Percentiles rank a stretch among this genome's conserved stretches.
These are phyloP conservation scores for Acanthococcus lagerstroemiae DNA, from an alignment of 2,888 invertebrate species.

Conservation along the genomic window DNA sequence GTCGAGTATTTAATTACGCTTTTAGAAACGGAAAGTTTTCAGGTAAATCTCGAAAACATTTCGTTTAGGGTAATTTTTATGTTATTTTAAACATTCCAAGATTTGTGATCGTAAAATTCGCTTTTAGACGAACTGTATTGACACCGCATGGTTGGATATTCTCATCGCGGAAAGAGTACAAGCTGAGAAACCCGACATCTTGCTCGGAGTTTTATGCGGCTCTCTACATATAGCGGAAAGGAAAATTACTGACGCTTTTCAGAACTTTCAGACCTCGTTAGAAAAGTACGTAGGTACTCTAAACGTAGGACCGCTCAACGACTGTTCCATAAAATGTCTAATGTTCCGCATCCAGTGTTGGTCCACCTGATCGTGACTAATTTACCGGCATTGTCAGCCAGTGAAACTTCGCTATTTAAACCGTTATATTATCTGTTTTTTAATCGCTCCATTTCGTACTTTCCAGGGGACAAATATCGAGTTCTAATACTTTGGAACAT, in stretches of 20 bases:
- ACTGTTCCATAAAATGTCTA: not conserved
- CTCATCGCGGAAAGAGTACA: slow-evolving; percentile 87
- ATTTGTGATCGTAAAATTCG: not conserved
- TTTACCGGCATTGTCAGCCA: too few relatives aligned
- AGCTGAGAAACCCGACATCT: slow-evolving; percentile 85
- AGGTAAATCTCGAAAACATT: slow-evolving; percentile 40
- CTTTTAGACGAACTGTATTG: slow-evolving; percentile 68
- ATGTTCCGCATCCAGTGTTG: too few relatives aligned
- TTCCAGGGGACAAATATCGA: slow-evolving; percentile 79
- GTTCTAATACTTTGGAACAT: slow-evolving; percentile 82
- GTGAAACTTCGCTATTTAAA: too few relatives aligned
- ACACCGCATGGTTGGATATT: slow-evolving; percentile 95
- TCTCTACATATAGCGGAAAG: slow-evolving; percentile 87
- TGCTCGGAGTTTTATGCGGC: slow-evolving; percentile 86
- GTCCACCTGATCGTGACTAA: too few relatives aligned
- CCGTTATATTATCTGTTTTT: too few relatives aligned
- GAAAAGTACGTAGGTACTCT: slow-evolving; percentile 50
- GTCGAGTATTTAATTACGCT: slow-evolving; percentile 96
- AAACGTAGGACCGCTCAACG: not conserved
- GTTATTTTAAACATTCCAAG: not conserved
- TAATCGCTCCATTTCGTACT: too few relatives aligned
- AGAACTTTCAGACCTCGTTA: slow-evolving; percentile 80
- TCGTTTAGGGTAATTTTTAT: too few relatives aligned
- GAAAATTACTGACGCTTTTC: slow-evolving; percentile 69
- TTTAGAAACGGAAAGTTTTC: slow-evolving; percentile 83